phyloP scores from a whole-genome alignment of 2,888 invertebrate genomes.

The Lycaena phlaeas region DNA sequence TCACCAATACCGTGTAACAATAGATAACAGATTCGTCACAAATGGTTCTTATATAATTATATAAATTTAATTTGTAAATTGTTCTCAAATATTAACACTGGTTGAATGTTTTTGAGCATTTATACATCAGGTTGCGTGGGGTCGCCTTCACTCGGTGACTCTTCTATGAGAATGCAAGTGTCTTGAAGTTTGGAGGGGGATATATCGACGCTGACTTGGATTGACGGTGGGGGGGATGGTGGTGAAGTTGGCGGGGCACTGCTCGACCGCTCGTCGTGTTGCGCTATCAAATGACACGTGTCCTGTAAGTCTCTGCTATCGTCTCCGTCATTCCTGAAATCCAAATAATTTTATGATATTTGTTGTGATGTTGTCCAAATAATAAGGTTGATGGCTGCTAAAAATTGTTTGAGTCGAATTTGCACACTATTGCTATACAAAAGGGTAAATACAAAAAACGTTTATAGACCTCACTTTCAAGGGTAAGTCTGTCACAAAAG shows the following conservation, averaged over 20 bases:
- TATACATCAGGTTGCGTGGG: background rate
- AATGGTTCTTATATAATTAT: constrained; percentile 9
- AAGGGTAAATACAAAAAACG: too few species aligned
- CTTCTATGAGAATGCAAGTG: constrained; percentile 43
- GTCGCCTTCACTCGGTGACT: constrained; percentile 19
- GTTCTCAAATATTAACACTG: constrained; percentile 6
- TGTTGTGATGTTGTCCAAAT: too few species aligned
- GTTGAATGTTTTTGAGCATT: background rate
- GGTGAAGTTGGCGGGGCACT: constrained; percentile 36
- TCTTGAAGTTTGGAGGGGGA: constrained; percentile 28
- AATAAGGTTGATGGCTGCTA: too few species aligned
- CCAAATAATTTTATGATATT: constrained; percentile 7
- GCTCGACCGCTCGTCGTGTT: constrained; percentile 36
- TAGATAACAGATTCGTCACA: constrained; percentile 16
- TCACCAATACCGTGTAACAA: constrained; percentile 11
- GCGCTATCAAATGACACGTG: constrained; percentile 38
- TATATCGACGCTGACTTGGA: constrained; percentile 20
- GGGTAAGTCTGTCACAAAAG: too few species aligned
- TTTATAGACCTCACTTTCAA: too few species aligned
- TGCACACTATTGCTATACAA: too few species aligned
- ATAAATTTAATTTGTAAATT: constrained; percentile 1
- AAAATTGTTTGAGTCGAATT: too few species aligned
- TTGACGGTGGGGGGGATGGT: constrained; percentile 27
- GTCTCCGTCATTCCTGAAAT: constrained; percentile 23
- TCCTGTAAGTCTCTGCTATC: constrained; percentile 40